Evolutionary conservation across 2,113 vertebrate genomes (phyloP), one percentile per base, ranked within the genome.

Genomic region (Psettodes erumei): DNA sequence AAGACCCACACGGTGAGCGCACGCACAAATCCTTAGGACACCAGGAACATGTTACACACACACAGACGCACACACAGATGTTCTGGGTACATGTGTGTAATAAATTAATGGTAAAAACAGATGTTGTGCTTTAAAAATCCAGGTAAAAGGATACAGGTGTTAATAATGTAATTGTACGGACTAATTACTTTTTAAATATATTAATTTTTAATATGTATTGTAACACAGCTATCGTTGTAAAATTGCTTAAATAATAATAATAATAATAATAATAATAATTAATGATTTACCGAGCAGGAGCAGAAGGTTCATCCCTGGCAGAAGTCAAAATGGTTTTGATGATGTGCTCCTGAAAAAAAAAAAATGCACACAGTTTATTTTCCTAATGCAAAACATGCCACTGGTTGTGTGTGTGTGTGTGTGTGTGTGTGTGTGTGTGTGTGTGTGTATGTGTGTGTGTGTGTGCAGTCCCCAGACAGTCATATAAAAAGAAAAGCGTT

Each of bases 321-420:
- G 98, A 97, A 55, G 93, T 96, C 91, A 99, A 92, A 67, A 99
- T 96, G 68, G 96, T 97, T 95, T 98, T 99, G 77, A 99, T 95
- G 78, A 97, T 96, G 78, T 98, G 94, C 79, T 99, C 98, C 98
- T 99, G 84, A 86, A 95, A 91, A 8, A 85, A 19, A 83, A 38
- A 69, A 3, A 33, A 68, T 2, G 53, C 8, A 68, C 9, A 40
- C 15, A 51, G n/a, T 68, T 47, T 33, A 23, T 30, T n/a, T 30
- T 10, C 15, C 3, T 9, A 2, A 67, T 15, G 68, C 13, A 45
- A 33, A 21, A 42, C 4, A 58, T 32, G 23, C 3, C 21, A 53
- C 38, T 33, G 27, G 27, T 40, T n/a, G 13, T 7, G 8, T 43
- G 43, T 37, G 16, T 55, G 10, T 33, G 23, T 30, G 47, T 42